Evolutionary conservation across 2,888 invertebrate genomes (phyloP).

Genomic region (Xestia ashworthii): DNA sequence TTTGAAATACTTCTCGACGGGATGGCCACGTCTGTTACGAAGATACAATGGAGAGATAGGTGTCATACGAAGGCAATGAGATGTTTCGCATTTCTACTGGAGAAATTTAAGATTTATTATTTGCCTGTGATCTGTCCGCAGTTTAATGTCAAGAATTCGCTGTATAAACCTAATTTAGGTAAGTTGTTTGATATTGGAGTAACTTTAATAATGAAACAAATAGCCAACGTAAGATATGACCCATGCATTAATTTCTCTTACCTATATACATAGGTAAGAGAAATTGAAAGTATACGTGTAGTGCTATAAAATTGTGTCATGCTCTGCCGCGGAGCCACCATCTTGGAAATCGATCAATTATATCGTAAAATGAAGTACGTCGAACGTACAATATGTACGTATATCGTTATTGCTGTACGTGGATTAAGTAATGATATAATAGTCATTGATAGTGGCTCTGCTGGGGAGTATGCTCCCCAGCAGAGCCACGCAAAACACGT

Average conservation of each 20-base stretch:
- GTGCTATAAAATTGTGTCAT: neutral
- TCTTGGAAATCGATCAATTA: no score
- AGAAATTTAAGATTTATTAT: constrained; percentile 97
- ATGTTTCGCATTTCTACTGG: constrained; percentile 97
- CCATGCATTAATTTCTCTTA: neutral
- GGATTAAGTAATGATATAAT: no score
- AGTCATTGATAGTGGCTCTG: no score
- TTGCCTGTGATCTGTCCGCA: constrained; percentile 97
- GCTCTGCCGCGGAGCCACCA: no score
- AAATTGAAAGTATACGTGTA: neutral
- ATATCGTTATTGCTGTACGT: no score
- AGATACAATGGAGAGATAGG: constrained; percentile 97
- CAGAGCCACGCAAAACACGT: no score
- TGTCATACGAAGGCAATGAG: constrained; percentile 94
- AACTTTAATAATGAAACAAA: neutral
- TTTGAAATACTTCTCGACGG: constrained; percentile 96
- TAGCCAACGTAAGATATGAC: neutral
- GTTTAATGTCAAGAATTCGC: constrained; percentile 94
- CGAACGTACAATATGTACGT: no score
- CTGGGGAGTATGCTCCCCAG: no score
- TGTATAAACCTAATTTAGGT: constrained; percentile 96
- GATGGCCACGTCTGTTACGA: constrained; percentile 97
- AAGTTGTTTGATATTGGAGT: constrained; percentile 68
- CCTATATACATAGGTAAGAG: no score
- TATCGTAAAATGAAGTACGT: no score